These are phyloP conservation scores for Callorhinus ursinus DNA, from an alignment of 2,113 vertebrate genomes.

Conservation along the genomic window DNA sequence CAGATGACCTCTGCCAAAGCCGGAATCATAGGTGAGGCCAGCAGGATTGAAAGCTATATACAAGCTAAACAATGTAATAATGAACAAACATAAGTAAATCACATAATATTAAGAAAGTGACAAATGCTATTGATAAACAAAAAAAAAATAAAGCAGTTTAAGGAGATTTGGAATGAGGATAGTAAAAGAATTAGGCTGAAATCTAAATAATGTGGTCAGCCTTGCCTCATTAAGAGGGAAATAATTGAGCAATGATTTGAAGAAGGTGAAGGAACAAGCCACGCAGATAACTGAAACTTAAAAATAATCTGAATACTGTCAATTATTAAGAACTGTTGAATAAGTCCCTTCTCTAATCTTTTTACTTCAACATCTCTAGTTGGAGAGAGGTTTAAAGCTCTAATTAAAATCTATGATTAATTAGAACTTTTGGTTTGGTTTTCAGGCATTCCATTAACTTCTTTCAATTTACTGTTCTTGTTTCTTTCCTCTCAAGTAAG, in stretches of 20 bases:
- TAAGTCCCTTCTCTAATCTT: not conserved
- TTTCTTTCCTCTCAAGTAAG: not conserved
- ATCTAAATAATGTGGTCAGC: not conserved
- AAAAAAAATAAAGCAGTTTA: conserved; percentile 4
- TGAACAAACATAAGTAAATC: not conserved
- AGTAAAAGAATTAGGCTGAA: not conserved
- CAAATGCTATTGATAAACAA: not conserved
- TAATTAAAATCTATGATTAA: not conserved
- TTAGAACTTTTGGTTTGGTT: not conserved
- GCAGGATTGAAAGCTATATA: not conserved
- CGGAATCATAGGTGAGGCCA: not conserved
- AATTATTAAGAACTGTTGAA: not conserved
- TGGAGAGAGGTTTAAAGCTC: not conserved
- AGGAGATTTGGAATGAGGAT: not conserved
- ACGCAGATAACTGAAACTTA: not conserved
- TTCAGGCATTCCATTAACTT: not conserved
- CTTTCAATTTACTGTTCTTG: not conserved
- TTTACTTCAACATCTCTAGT: not conserved
- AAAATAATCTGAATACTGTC: not conserved
- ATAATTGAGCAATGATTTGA: not conserved
- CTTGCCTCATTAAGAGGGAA: not conserved
- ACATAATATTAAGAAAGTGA: not conserved
- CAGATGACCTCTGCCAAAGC: not conserved
- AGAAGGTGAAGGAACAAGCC: not conserved
- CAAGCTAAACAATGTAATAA: not conserved